Evolutionary conservation across 2,888 invertebrate species (phyloP).

Genomic region (Bhutanitis thaidina): DNA sequence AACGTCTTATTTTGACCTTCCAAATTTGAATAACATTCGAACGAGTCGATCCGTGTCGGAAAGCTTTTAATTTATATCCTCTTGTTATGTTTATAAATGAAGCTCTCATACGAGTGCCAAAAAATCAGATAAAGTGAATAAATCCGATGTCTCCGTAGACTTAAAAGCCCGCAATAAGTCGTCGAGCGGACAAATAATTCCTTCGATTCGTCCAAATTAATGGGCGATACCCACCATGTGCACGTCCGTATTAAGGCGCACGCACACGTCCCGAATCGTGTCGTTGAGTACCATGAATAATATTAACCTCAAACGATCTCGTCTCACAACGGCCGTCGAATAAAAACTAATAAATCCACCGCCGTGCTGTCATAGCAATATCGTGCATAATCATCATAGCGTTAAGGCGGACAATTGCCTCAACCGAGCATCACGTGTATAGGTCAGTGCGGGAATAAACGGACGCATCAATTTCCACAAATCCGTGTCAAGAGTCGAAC

Average conservation of each 20-base stretch:
- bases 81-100: conserved; percentile 13
- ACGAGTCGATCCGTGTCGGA: too few species aligned
- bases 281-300: conserved; percentile 51
- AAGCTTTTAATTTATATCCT: too few species aligned
- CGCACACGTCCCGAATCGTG: conserved; percentile 15
- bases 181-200: conserved; percentile 28
- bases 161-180: conserved; percentile 26
- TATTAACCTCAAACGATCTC: conserved; percentile 53
- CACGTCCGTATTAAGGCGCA: conserved; percentile 16
- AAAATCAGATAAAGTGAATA: conserved; percentile 17
- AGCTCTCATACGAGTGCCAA: conserved; percentile 3
- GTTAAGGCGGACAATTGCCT: conserved; percentile 39
- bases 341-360: conserved; percentile 43
- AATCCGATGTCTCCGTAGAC: conserved; percentile 19
- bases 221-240: conserved; percentile 5
- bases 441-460: conserved; percentile 43
- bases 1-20: too few species aligned
- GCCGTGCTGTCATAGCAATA: conserved; percentile 29
- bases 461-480: conserved; percentile 63
- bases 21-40: too few species aligned
- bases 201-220: conserved; percentile 23
- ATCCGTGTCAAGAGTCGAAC: conserved; percentile 66
- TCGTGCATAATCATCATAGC: conserved; percentile 29
- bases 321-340: conserved; percentile 35
- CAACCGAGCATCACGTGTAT: conserved; percentile 22